Base-by-base conservation (phyloP, 2,888 invertebrate genomes). In the Serripes groenlandicus region DNA sequence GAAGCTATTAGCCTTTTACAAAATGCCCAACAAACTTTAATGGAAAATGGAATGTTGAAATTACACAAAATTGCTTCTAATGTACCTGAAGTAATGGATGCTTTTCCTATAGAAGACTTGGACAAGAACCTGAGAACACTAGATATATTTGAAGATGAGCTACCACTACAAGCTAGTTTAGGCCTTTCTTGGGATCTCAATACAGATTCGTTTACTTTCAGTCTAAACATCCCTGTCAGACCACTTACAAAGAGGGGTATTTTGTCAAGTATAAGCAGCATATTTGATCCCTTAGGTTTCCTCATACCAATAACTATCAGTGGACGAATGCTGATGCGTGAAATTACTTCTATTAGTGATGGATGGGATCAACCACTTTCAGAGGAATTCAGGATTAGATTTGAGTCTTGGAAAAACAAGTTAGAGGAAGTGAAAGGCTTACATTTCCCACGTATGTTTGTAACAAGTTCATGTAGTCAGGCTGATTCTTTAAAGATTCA, bases 201-300 rank as follows among this genome's bases (percentile, higher is more conserved):
- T 3, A 11, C 73, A 49, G 78, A 78, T 35, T 28, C 54, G 1
- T 76, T 76, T 26, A 70, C 60, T 21, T 76, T 75, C 54, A 21
- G 26, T 49, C 52, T 62, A 3, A 2, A 37, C 2, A 23, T 35
- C 28, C 34, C 30, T 35, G 70, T 30, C 11, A 88, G 70, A 34
- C 81, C 81, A 21, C 83, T 58, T 69, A 88, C 81, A 1, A 42
- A 74, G 32, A 70, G 83, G 30, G 86, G 88, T 18, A 37, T 87
- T 5, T 56, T 88, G 3, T 87, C 87, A 15, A 66, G 69, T 5
- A 68, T 85, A 3, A 83, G 83, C 69, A 80, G 81, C 42, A 32
- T 83, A 26, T 88, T 72, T 60, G 86, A 88, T 72, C 85, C 88
- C 21, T 26, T 82, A n/a, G 86, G 86, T 32, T 78, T 88, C 66